Percentiles rank a stretch among this genome's conserved stretches.
phyloP scores from a whole-genome alignment of 2,113 vertebrate species.

The Cyprinus carpio region DNA sequence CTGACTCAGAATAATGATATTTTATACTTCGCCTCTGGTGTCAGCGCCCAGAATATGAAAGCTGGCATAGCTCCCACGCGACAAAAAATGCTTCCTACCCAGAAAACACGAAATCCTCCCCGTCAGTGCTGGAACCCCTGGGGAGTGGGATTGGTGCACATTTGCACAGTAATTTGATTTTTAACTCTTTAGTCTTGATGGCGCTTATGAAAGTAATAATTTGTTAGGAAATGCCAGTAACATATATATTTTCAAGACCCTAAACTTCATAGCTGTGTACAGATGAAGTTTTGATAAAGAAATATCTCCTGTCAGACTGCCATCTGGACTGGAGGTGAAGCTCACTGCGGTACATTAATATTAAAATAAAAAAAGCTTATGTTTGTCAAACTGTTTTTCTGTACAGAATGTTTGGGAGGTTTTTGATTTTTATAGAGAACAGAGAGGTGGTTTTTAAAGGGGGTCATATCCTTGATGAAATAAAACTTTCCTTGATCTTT shows the following conservation, averaged over 20 bases:
- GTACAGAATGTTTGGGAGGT: background rate
- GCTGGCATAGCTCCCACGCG: slow-evolving; percentile 91
- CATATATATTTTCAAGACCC: background rate
- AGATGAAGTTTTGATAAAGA: background rate
- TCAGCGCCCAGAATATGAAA: slow-evolving; percentile 99
- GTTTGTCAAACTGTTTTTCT: background rate
- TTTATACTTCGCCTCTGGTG: slow-evolving; percentile 71
- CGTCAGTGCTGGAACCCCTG: slow-evolving; percentile 94
- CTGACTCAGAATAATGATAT: background rate
- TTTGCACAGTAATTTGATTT: slow-evolving; percentile 17
- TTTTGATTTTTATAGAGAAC: background rate
- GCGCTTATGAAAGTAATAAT: background rate
- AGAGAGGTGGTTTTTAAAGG: background rate
- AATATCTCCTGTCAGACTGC: background rate
- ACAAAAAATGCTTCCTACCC: too few relatives aligned
- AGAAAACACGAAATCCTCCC: slow-evolving; percentile 97
- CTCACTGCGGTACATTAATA: background rate
- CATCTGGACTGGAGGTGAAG: background rate
- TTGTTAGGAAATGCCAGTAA: background rate
- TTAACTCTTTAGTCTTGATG: background rate
- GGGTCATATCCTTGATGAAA: background rate
- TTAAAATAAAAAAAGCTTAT: background rate
- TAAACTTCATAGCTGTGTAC: background rate
- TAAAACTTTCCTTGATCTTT: background rate
- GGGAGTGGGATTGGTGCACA: slow-evolving; percentile 78